phyloP scores from a whole-genome alignment of 2,888 invertebrate genomes.

The Drosophila longiperda region DNA sequence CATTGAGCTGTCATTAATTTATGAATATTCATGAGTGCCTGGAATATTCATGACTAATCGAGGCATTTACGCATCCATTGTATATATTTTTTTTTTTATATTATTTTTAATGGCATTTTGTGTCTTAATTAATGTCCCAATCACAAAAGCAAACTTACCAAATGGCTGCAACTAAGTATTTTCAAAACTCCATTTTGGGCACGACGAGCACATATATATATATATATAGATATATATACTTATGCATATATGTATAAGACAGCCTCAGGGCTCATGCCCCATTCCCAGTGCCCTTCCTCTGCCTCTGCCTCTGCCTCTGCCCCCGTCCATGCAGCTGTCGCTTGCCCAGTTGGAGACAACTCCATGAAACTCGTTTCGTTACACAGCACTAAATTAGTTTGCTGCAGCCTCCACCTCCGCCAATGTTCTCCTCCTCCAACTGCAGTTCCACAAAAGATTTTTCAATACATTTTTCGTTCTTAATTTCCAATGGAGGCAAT shows the following conservation, averaged over 20 bases:
- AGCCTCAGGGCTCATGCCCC: neutral
- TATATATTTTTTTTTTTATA: neutral
- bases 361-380: slow-evolving; percentile 72
- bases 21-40: slow-evolving; percentile 62
- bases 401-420: slow-evolving; percentile 45
- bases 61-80: slow-evolving; percentile 41
- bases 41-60: slow-evolving; percentile 45
- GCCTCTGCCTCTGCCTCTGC: neutral
- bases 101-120: slow-evolving; percentile 64
- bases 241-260: slow-evolving; percentile 47
- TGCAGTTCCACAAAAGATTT: slow-evolving; percentile 47
- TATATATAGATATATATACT: slow-evolving; percentile 30
- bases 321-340: neutral
- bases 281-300: neutral
- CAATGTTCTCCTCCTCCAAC: slow-evolving; percentile 10
- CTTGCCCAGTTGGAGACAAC: slow-evolving; percentile 27
- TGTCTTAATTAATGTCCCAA: slow-evolving; percentile 80
- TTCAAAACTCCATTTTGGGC: slow-evolving; percentile 69
- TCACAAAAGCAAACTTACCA: slow-evolving; percentile 41
- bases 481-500: slow-evolving; percentile 79
- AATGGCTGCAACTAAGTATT: slow-evolving; percentile 35
- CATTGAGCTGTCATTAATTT: slow-evolving; percentile 63
- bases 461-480: slow-evolving; percentile 78
- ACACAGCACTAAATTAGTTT: slow-evolving; percentile 75
- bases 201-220: slow-evolving; percentile 16